Evolutionary conservation across 2,113 vertebrate genomes (phyloP), one percentile per base, ranked within the genome.

Genomic region (Apodemus speciosus): DNA sequence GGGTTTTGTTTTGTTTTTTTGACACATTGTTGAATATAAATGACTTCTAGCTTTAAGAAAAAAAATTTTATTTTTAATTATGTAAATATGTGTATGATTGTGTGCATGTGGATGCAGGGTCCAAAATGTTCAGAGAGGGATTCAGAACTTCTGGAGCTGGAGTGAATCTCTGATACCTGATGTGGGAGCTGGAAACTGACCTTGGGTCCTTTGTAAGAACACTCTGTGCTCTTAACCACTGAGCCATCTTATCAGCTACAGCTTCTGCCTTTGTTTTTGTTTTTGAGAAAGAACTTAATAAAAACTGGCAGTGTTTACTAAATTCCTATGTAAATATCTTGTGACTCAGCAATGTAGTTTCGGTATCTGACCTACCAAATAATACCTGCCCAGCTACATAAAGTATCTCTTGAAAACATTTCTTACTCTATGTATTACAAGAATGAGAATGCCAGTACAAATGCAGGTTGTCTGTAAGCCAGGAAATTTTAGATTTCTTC

Each of bases 311-410:
- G 18, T 35, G 51, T 0, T 79, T 90, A 85, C 46, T 10, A 79
- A 95, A 89, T 92, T 81, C 85, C 23, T 56, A 40, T 77, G 25
- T 85, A 49, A n/a, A 0, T 77, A 46, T 90, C 8, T 91, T 86
- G 32, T 58, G 69, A 71, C 72, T 92, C 38, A 46, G 53, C 9
- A 81, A 0, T 88, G 38, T 32, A 85, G 2, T 92, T 92, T 69
- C 56, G 30, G 46, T 76, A 21, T 90, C 38, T 58, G n/a, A 49
- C 6, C 51, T 80, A 56, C 64, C 68, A 53, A 16, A 68, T 49
- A 69, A 2, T 89, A 35, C 51, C 43, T 76, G 40, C 25, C 87
- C 16, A 60, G 53, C 56, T 88, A 32, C 5, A 53, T 69, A 85
- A 43, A 83, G 66, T n/a, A 1, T 49, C 25, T 40, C 27, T 68